Conservation (phyloP, 2,113 vertebrate genomes). For the Sisor rabdophorus region DNA sequence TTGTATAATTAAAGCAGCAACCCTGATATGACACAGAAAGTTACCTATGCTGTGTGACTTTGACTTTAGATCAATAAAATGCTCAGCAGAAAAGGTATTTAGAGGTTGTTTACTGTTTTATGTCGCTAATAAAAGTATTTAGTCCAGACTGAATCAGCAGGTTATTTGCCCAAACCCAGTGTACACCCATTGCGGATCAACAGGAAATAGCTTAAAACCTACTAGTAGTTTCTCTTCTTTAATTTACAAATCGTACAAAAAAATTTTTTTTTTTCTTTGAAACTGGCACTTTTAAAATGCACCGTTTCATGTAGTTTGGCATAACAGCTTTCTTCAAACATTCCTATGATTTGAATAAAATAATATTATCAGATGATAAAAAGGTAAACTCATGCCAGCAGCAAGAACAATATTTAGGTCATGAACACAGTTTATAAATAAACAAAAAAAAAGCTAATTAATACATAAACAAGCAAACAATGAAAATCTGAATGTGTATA, state of each 20-base stretch:
- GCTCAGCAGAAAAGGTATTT: not conserved
- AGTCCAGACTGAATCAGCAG: not conserved
- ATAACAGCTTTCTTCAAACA: constrained; percentile 52
- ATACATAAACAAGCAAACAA: not conserved
- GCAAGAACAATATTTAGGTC: not conserved
- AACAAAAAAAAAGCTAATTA: not conserved
- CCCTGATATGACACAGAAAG: not conserved
- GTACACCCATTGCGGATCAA: not conserved
- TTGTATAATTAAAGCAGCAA: constrained; percentile 1
- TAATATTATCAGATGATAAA: not conserved
- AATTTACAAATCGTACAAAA: not conserved
- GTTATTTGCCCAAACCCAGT: constrained; percentile 22
- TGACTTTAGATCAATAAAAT: not conserved
- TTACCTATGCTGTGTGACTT: constrained; percentile 3
- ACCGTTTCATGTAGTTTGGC: not conserved
- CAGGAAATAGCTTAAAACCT: constrained; percentile 24
- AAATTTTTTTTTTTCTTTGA: no score
- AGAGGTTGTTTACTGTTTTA: constrained; percentile 8
- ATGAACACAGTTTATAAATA: not conserved
- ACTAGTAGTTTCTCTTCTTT: not conserved
- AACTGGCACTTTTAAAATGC: no score
- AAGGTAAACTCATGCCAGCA: not conserved
- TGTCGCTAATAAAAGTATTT: no score
- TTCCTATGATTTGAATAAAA: constrained; percentile 51
- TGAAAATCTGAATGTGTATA: no score